A percentile compares a stretch with the other conserved stretches of the same genome.
These are phyloP conservation scores for Poeciliopsis presidionis DNA, from an alignment of 2,797 vertebrate genomes.

Conservation along the genomic window DNA sequence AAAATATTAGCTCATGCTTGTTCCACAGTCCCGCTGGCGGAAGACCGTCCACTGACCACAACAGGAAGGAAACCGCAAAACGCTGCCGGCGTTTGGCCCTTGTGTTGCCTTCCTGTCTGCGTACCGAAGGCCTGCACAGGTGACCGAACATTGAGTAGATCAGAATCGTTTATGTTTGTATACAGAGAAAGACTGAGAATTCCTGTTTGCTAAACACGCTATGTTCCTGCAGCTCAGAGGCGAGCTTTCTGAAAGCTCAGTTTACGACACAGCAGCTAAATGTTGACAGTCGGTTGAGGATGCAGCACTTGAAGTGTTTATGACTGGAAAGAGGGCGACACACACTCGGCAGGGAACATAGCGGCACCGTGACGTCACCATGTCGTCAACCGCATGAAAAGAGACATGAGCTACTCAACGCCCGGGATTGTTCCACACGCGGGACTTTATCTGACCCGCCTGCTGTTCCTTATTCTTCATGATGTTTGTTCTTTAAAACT, in stretches of 20 bases:
- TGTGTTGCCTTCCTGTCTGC: background rate
- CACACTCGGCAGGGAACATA: background rate
- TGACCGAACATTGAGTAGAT: background rate
- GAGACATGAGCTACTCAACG: background rate
- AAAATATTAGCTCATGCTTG: conserved; percentile 70
- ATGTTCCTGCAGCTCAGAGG: background rate
- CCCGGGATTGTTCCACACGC: background rate
- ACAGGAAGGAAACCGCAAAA: conserved; percentile 42
- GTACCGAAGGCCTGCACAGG: background rate
- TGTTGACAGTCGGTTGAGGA: background rate
- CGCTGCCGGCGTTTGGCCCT: background rate
- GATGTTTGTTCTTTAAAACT: background rate
- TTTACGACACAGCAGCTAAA: background rate
- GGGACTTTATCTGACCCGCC: background rate
- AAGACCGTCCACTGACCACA: conserved; percentile 48
- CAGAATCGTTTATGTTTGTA: background rate
- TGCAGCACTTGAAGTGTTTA: background rate
- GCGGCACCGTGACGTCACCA: background rate
- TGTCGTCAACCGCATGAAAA: background rate
- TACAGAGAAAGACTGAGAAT: background rate
- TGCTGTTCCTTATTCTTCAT: background rate
- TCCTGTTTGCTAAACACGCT: background rate
- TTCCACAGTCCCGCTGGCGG: conserved; percentile 43
- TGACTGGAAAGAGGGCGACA: background rate
- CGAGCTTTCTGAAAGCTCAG: background rate